phyloP scores from a whole-genome alignment of 1,140 invertebrate genomes.

The Manduca sexta region DNA sequence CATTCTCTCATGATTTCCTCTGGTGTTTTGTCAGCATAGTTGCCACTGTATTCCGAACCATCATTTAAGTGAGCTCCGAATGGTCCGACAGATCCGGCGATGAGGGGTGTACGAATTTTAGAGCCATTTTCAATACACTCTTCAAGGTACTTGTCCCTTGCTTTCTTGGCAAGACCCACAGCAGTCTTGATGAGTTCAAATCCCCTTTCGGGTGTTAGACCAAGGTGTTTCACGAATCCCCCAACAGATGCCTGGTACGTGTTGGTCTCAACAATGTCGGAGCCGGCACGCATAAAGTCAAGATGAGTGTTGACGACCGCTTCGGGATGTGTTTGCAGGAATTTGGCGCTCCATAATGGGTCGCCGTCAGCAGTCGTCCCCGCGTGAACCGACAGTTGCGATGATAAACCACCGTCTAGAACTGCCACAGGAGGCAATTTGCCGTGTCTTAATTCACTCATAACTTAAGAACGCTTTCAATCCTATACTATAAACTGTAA shows the following conservation, averaged over 20 bases:
- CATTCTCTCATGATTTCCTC: conserved; percentile 79
- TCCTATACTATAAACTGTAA: too few relatives aligned
- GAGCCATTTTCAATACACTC: conserved; percentile 53
- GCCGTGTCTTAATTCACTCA: too few relatives aligned
- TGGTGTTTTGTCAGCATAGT: conserved; percentile 81
- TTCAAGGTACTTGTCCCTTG: conserved; percentile 72
- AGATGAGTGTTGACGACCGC: conserved; percentile 84
- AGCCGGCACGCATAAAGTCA: conserved; percentile 85
- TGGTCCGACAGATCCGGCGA: conserved; percentile 90
- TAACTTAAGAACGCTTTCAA: too few relatives aligned
- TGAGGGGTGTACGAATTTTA: conserved; percentile 57
- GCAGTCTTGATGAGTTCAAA: conserved; percentile 80
- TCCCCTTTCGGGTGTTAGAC: conserved; percentile 76
- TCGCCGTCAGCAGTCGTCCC: conserved; percentile 78
- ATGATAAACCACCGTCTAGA: conserved; percentile 85
- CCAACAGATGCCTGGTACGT: conserved; percentile 91
- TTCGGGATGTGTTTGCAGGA: conserved; percentile 79
- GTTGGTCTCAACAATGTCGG: conserved; percentile 88
- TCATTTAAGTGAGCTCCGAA: conserved; percentile 91
- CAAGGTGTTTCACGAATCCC: conserved; percentile 83
- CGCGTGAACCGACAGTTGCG: conserved; percentile 81
- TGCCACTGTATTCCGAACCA: conserved; percentile 91
- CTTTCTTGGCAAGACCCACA: conserved; percentile 78
- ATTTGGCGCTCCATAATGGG: conserved; percentile 86
- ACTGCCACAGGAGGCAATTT: conserved; percentile 57